Evolutionary conservation across 2,888 invertebrate genomes (phyloP), one percentile per base, ranked within the genome.

Genomic region (Xylota segnis): DNA sequence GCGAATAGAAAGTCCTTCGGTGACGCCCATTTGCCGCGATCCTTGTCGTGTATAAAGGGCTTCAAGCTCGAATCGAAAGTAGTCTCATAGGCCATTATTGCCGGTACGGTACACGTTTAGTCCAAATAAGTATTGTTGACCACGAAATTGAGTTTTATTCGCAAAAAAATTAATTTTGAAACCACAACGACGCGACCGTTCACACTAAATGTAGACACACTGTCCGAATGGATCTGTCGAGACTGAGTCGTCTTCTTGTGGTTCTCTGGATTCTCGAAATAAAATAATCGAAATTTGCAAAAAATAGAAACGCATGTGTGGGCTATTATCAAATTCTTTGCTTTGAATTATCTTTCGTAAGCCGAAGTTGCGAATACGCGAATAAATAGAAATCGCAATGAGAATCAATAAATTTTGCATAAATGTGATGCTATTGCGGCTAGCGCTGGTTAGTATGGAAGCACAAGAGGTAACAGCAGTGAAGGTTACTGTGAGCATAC

Each of bases 1-100:
- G 96, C 96, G 78, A 96, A 93, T 40, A 97, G 92, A 90, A 96
- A 97, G 91, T 97, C 97, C 59, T 94, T 93, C 90, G 96, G 95
- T 82, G 93, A 94, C 45, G 94, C 94, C 96, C 96, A 97, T 88
- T 94, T 94, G 63, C 96, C 96, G 50, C 94, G 92, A n/a, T 88
- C 71, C 7, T 87, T 66, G 66, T 92, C 92, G 9, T 91, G 92
- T 5, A 78, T 83, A 78, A 90, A 91, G 9, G 92, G 92, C 61
- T 87, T 88, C 4, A 88, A 88, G 5, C 92, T 91, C 18, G 88
- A 89, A 68, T 90, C 91, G n/a, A 92, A 91, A 3, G 92, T 91
- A 4, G 86, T 63, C 43, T 87, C 70, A 32, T 77, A 40, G 0
- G 32, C 29, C 58, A 81, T 70, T 12, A 37, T 32, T 32, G 32